Evolutionary conservation across 1,140 invertebrate genomes (phyloP).

Genomic region (Venturia canescens): DNA sequence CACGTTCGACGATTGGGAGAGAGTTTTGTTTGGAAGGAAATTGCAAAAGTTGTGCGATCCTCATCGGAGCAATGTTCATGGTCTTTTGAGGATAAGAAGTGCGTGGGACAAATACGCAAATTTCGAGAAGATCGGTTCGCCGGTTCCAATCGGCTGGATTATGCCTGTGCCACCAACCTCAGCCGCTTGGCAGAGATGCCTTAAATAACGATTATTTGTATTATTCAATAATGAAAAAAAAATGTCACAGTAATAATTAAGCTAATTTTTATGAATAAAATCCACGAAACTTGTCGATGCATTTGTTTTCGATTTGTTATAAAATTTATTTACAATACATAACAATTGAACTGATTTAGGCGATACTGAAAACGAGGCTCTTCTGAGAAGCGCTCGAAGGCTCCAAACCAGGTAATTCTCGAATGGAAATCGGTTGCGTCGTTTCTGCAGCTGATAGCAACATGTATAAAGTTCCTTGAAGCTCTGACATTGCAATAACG

Average conservation of each 20-base stretch:
- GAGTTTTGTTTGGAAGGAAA: conserved; percentile 66
- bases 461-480: conserved; percentile 85
- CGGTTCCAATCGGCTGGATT: conserved; percentile 79
- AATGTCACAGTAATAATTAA: not conserved
- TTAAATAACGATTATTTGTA: conserved; percentile 61
- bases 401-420: conserved; percentile 72
- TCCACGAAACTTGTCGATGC: not conserved
- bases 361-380: conserved; percentile 80
- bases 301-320: not conserved
- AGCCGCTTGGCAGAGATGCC: conserved; percentile 71
- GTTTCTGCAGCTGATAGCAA: conserved; percentile 79
- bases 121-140: conserved; percentile 66
- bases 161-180: conserved; percentile 72
- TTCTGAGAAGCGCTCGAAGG: conserved; percentile 80
- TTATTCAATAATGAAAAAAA: too few species aligned
- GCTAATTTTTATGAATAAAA: conserved; percentile 11
- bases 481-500: conserved; percentile 78
- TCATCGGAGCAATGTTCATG: conserved; percentile 67
- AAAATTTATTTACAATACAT: conserved; percentile 5
- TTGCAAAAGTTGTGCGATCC: conserved; percentile 55
- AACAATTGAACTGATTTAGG: not conserved
- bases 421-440: conserved; percentile 60
- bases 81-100: conserved; percentile 74
- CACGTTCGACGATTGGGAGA: conserved; percentile 68
- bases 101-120: conserved; percentile 78